Conservation (phyloP, 1,140 invertebrate genomes). For the Cheumatopsyche charites region DNA sequence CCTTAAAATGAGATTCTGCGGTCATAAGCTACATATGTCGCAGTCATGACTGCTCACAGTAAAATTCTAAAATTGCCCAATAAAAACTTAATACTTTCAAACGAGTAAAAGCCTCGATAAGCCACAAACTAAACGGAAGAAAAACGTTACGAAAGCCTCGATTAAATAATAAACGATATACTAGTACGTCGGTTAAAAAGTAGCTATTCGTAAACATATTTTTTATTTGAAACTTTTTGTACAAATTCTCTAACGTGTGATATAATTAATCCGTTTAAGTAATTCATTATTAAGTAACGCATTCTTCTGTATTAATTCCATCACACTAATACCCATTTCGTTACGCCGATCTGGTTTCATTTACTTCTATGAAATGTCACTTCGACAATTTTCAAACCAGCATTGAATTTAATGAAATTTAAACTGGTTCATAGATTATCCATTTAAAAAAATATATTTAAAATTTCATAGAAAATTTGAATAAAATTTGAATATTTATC, state of each 20-base stretch:
- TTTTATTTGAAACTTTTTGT: no score
- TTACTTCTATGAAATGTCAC: not conserved
- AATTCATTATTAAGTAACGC: not conserved
- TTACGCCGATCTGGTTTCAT: slow-evolving; percentile 5
- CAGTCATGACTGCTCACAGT: not conserved
- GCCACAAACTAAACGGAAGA: not conserved
- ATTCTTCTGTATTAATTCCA: slow-evolving; percentile 25
- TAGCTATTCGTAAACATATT: no score
- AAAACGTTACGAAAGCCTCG: no score
- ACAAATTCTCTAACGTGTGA: slow-evolving; percentile 2
- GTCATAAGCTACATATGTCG: not conserved
- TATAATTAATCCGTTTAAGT: no score
- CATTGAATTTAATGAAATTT: no score
- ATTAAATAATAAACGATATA: no score
- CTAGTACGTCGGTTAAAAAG: no score
- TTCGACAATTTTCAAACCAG: not conserved
- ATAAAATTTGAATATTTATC: no score
- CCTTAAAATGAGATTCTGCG: not conserved
- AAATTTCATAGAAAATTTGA: no score
- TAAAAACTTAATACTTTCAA: not conserved
- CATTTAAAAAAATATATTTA: slow-evolving; percentile 8
- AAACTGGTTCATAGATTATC: not conserved
- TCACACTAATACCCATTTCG: slow-evolving; percentile 14
- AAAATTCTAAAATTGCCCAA: not conserved
- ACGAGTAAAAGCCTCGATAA: not conserved